Evolutionary conservation across 2,888 invertebrate genomes (phyloP).

Genomic region (Diaphora mendica): DNA sequence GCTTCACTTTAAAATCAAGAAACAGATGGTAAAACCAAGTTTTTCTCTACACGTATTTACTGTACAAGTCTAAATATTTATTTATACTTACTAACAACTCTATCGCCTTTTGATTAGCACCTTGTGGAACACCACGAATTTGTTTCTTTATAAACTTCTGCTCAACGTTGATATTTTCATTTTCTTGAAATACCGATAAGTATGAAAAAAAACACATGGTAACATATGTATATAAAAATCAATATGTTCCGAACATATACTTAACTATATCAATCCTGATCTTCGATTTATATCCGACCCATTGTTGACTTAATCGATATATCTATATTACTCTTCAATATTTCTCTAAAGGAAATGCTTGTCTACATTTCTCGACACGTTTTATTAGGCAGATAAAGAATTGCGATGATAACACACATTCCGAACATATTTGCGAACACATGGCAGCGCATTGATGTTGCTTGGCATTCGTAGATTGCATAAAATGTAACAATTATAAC

Average conservation of each 20-base stretch:
- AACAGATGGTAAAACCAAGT: slow-evolving; percentile 40
- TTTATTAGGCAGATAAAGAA: slow-evolving; percentile 24
- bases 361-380: background rate
- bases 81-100: slow-evolving; percentile 27
- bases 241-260: background rate
- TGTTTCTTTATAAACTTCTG: slow-evolving; percentile 38
- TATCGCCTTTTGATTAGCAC: slow-evolving; percentile 45
- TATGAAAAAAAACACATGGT: slow-evolving; percentile 11
- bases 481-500: slow-evolving; percentile 11
- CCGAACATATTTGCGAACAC: slow-evolving; percentile 34
- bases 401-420: slow-evolving; percentile 37
- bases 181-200: slow-evolving; percentile 29
- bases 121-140: slow-evolving; percentile 30
- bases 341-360: background rate
- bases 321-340: background rate
- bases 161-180: slow-evolving; percentile 41
- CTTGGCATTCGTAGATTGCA: slow-evolving; percentile 31
- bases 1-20: slow-evolving; percentile 53
- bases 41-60: slow-evolving; percentile 15
- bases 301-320: slow-evolving; percentile 16
- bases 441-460: slow-evolving; percentile 31
- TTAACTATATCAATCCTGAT: background rate
- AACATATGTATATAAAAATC: background rate
- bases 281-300: slow-evolving; percentile 12
- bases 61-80: background rate